These are phyloP conservation scores for Drosophila buzzatii DNA, from an alignment of 2,888 invertebrate species.

Conservation along the genomic window DNA sequence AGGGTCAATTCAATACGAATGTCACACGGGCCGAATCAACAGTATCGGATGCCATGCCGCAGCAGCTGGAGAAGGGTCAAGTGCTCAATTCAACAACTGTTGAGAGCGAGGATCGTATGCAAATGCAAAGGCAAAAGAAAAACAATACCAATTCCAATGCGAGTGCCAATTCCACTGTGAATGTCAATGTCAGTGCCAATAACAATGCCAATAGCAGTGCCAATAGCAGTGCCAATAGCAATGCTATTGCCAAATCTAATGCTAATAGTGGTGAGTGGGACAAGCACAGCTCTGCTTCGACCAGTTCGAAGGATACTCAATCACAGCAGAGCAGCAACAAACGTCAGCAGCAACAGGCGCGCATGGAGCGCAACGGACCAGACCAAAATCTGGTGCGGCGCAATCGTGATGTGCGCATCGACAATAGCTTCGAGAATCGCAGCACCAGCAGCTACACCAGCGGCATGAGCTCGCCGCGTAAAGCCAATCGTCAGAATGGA, in stretches of 20 bases:
- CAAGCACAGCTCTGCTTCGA: conserved; percentile 78
- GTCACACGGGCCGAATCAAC: conserved; percentile 47
- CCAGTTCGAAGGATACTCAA: conserved; percentile 78
- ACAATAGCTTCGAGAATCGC: conserved; percentile 62
- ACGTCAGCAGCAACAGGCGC: conserved; percentile 42
- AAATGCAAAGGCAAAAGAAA: conserved; percentile 45
- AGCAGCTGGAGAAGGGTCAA: conserved; percentile 43
- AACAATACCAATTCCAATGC: conserved; percentile 4
- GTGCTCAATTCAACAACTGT: conserved; percentile 76
- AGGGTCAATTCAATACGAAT: conserved; percentile 80
- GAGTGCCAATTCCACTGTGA: conserved; percentile 35
- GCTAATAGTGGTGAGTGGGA: conserved; percentile 77
- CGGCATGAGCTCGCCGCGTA: conserved; percentile 68
- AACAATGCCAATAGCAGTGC: conserved; percentile 33
- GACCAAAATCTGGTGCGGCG: conserved; percentile 33
- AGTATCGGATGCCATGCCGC: conserved; percentile 39
- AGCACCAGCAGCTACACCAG: conserved; percentile 73
- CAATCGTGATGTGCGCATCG: conserved; percentile 39
- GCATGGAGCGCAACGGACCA: conserved; percentile 23
- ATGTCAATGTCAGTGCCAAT: conserved; percentile 15
- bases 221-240: conserved; percentile 36
- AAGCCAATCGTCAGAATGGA: conserved; percentile 71
- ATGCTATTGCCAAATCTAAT: neutral
- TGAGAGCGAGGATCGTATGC: conserved; percentile 73
- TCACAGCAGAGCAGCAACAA: conserved; percentile 51